phyloP scores from a whole-genome alignment of 2,797 vertebrate genomes.

The Lagocephalus sceleratus region DNA sequence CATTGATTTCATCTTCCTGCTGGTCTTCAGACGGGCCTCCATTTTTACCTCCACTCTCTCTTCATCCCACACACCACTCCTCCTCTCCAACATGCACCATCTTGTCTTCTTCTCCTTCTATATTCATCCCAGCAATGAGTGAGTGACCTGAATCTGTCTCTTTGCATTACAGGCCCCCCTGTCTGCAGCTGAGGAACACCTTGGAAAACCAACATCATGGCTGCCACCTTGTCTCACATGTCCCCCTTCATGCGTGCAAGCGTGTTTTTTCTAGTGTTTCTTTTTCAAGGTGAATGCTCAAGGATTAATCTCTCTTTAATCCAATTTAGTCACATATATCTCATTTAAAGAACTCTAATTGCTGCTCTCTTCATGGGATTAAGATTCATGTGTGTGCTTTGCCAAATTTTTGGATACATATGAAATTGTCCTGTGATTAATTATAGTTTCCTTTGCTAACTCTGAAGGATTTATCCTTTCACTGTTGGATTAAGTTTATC shows the following conservation, averaged over 20 bases:
- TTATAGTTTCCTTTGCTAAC: too few species aligned
- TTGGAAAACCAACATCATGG: slow-evolving; percentile 51
- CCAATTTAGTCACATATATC: too few species aligned
- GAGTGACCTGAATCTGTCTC: slow-evolving; percentile 85
- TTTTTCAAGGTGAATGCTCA: too few species aligned
- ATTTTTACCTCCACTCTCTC: slow-evolving; percentile 22
- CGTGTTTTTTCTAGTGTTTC: slow-evolving; percentile 7
- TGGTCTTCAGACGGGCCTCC: slow-evolving; percentile 20
- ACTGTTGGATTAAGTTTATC: too few species aligned
- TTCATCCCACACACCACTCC: slow-evolving; percentile 31
- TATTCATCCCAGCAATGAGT: slow-evolving; percentile 59
- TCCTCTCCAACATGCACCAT: slow-evolving; percentile 34
- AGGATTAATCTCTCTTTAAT: too few species aligned
- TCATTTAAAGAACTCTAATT: too few species aligned
- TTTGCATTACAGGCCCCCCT: slow-evolving; percentile 70
- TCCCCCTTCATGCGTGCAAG: slow-evolving; percentile 25
- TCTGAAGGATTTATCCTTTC: too few species aligned
- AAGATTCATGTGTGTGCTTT: too few species aligned
- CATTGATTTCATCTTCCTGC: slow-evolving; percentile 33
- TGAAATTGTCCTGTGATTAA: too few species aligned
- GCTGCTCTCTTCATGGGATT: too few species aligned
- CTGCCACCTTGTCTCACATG: slow-evolving; percentile 43
- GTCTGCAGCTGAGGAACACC: slow-evolving; percentile 52
- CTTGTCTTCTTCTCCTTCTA: slow-evolving; percentile 54
- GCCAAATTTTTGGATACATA: too few species aligned